Conservation (phyloP, 2,888 invertebrate species). For the Nomada lathburiana region DNA sequence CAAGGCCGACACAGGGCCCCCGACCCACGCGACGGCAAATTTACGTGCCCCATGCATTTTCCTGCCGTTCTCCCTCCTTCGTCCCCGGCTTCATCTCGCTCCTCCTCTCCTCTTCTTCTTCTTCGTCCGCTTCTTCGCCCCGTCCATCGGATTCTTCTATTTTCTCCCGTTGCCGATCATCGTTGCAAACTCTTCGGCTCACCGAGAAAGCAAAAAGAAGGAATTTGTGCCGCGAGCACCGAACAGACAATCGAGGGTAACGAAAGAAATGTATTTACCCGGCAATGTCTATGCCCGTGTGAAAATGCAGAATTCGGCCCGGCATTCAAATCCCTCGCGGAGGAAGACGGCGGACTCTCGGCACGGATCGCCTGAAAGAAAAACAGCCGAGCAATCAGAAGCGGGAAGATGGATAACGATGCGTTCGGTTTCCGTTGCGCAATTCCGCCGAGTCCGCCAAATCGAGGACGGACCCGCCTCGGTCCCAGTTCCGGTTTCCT, state of each 20-base stretch:
- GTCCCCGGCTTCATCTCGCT: neutral
- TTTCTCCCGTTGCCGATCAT: slow-evolving; percentile 1
- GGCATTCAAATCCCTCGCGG: slow-evolving; percentile 54
- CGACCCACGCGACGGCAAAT: slow-evolving; percentile 66
- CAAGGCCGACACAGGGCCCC: slow-evolving; percentile 68
- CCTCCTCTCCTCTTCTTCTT: neutral
- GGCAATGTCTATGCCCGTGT: neutral
- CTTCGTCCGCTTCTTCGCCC: neutral
- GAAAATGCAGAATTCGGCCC: slow-evolving; percentile 37
- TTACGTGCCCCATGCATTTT: slow-evolving; percentile 48
- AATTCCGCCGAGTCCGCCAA: neutral
- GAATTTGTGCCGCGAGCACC: neutral
- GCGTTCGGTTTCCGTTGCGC: no score
- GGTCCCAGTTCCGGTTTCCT: slow-evolving; percentile 1
- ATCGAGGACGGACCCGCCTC: neutral
- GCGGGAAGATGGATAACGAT: neutral
- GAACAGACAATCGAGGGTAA: neutral
- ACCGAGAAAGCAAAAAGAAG: neutral
- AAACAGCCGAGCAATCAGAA: neutral
- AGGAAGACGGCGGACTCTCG: neutral
- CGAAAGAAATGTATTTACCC: slow-evolving; percentile 22
- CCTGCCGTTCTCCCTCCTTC: slow-evolving; percentile 8
- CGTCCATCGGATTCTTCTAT: neutral
- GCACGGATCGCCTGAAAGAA: no score
- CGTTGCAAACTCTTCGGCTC: neutral